Percentiles rank a stretch among this genome's conserved stretches.
Conservation (phyloP, 1,140 invertebrate species). For the Apocrypta bakeri region DNA sequence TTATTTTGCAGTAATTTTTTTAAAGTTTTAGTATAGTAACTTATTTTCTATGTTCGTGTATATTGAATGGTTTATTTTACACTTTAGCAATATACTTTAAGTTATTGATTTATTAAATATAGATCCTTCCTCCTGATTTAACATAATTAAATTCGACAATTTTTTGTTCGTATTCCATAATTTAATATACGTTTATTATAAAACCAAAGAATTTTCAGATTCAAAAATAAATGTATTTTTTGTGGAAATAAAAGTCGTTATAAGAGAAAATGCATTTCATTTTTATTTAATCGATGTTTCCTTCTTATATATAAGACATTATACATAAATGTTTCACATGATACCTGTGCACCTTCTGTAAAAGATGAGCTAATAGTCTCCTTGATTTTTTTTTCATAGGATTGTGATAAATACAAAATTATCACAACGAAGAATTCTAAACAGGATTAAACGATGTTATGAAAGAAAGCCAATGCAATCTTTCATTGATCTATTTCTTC, state of each 20-base stretch:
- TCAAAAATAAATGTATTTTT: conserved; percentile 40
- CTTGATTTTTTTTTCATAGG: not conserved
- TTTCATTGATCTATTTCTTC: not conserved
- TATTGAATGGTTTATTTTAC: not conserved
- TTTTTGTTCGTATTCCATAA: conserved; percentile 28
- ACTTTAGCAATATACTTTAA: not conserved
- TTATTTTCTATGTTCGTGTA: not conserved
- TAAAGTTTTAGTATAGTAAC: not conserved
- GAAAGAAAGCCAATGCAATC: conserved; percentile 6
- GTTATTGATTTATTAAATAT: not conserved
- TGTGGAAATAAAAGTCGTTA: conserved; percentile 39
- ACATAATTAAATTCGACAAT: not conserved
- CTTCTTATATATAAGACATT: conserved; percentile 22
- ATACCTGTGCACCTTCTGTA: conserved; percentile 27
- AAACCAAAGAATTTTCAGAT: conserved; percentile 42
- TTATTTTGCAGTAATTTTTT: not conserved
- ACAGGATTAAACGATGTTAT: not conserved
- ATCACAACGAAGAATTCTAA: conserved; percentile 11
- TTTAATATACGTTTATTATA: conserved; percentile 15
- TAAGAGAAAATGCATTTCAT: conserved; percentile 43
- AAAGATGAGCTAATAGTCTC: conserved; percentile 32
- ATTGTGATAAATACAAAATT: conserved; percentile 10
- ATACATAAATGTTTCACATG: conserved; percentile 38
- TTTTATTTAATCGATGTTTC: conserved; percentile 37
- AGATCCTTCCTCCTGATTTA: not conserved